These are phyloP conservation scores for Drosophila flavopinicola DNA, from an alignment of 2,888 invertebrate species.

Conservation along the genomic window DNA sequence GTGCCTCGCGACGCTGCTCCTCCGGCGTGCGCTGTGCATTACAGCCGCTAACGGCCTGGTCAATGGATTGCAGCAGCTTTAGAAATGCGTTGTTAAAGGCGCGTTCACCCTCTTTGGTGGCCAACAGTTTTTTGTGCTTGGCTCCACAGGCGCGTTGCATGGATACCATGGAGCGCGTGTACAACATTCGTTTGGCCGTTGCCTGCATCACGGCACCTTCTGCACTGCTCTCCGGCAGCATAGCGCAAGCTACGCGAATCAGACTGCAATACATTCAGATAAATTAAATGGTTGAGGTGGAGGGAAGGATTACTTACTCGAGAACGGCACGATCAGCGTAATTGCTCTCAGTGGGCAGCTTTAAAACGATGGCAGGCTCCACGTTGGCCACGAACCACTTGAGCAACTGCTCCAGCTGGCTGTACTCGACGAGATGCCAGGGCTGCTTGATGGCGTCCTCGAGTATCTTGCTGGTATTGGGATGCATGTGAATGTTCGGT, in stretches of 20 bases:
- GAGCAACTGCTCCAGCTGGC: conserved; percentile 87
- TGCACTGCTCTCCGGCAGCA: conserved; percentile 70
- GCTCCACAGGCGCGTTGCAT: conserved; percentile 80
- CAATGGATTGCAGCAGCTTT: conserved; percentile 75
- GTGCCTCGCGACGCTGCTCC: conserved; percentile 79
- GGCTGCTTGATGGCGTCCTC: conserved; percentile 87
- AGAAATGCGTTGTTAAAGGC: conserved; percentile 75
- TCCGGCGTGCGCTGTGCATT: conserved; percentile 66
- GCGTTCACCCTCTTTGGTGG: conserved; percentile 79
- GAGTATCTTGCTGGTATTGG: conserved; percentile 84
- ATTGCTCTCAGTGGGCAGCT: conserved; percentile 84
- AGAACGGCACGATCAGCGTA: conserved; percentile 87
- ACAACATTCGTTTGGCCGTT: conserved; percentile 82
- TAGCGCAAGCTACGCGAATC: conserved; percentile 76
- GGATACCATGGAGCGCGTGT: conserved; percentile 81
- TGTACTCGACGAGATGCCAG: conserved; percentile 88
- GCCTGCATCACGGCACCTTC: conserved; percentile 64
- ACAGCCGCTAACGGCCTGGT: conserved; percentile 66
- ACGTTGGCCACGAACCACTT: conserved; percentile 91
- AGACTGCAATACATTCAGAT: conserved; percentile 53
- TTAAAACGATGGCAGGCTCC: conserved; percentile 88
- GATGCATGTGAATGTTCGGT: conserved; percentile 88
- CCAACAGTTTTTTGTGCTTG: conserved; percentile 81
- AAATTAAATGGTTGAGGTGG: background rate
- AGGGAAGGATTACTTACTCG: conserved; percentile 84